These are phyloP conservation scores for Artibeus lituratus DNA, from an alignment of 2,797 vertebrate genomes.

Conservation along the genomic window DNA sequence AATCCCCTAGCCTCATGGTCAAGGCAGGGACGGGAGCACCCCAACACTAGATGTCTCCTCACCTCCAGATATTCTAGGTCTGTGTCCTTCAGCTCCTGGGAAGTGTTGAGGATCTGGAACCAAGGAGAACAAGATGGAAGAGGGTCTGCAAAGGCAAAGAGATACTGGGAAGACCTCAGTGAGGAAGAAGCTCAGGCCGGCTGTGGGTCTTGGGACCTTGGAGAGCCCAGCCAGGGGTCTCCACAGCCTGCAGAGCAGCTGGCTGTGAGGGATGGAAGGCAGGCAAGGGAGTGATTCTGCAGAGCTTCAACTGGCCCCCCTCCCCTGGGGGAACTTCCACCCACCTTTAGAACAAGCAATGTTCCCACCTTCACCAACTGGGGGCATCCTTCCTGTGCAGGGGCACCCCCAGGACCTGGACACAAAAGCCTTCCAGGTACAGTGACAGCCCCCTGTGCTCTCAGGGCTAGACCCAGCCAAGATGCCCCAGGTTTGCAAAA, in stretches of 20 bases:
- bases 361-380: not conserved
- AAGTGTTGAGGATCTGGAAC: constrained; percentile 65
- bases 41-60: not conserved
- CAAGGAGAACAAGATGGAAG: not conserved
- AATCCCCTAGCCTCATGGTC: not conserved
- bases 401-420: not conserved
- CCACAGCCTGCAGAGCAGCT: not conserved
- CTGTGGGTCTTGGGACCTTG: not conserved
- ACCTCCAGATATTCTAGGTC: constrained; percentile 72
- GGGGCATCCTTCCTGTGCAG: not conserved
- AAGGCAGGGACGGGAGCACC: not conserved
- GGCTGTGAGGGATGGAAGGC: not conserved
- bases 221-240: not conserved
- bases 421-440: not conserved
- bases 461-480: not conserved
- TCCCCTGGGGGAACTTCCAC: not conserved
- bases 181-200: not conserved
- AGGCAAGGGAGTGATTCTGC: not conserved
- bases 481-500: not conserved
- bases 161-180: not conserved
- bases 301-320: not conserved
- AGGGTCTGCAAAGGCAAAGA: not conserved
- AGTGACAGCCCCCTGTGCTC: no score
- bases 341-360: not conserved
- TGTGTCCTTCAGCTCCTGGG: constrained; percentile 57